Conservation (phyloP, 2,888 invertebrate species). For the Diaphora mendica region DNA sequence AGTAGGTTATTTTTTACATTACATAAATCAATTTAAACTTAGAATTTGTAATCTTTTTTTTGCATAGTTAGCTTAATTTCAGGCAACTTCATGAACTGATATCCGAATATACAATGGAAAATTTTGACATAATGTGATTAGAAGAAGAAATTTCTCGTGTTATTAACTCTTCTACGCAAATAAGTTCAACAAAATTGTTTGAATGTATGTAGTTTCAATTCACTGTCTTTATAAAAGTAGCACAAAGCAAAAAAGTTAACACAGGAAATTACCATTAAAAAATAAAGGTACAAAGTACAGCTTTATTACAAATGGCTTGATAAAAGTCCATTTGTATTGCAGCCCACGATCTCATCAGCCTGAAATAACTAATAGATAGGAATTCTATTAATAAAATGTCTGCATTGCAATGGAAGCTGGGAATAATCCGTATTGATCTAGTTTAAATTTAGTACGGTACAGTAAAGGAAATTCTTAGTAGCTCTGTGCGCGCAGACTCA, state of each 20-base stretch:
- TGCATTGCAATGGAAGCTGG: constrained; percentile 64
- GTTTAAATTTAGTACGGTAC: constrained; percentile 72
- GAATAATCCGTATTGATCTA: constrained; percentile 78
- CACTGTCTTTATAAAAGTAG: neutral
- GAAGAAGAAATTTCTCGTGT: neutral
- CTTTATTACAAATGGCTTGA: neutral
- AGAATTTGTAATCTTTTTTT: neutral
- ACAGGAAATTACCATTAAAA: neutral
- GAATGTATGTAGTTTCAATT: neutral
- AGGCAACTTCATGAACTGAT: no score
- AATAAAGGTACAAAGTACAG: neutral
- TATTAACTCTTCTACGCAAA: neutral
- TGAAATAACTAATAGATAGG: constrained; percentile 54
- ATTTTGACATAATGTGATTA: no score
- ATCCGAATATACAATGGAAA: no score
- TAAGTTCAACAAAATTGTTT: neutral
- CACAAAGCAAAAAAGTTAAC: neutral
- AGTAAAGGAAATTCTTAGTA: constrained; percentile 40
- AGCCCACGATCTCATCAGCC: constrained; percentile 28
- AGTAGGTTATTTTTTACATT: no score
- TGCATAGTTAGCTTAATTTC: no score
- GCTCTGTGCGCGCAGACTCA: constrained; percentile 39
- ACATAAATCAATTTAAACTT: no score
- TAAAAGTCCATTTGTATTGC: constrained; percentile 21
- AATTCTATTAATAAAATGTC: constrained; percentile 76